Evolutionary conservation across 2,888 invertebrate species (phyloP).

Genomic region (Lepidochrysops patricia): DNA sequence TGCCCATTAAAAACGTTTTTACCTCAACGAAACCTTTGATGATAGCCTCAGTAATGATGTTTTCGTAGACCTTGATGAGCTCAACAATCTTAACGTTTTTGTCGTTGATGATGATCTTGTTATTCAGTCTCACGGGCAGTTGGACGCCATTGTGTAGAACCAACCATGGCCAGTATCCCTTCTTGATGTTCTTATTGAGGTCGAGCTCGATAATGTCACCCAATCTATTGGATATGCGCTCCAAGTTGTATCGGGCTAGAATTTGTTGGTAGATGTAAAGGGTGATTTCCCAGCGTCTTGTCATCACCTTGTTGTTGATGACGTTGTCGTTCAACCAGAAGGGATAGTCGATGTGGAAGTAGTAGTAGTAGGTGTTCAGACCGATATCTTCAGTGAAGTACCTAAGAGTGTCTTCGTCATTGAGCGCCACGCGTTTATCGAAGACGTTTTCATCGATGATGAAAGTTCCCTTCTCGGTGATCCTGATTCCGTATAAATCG

Average conservation of each 20-base stretch:
- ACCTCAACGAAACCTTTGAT: conserved; percentile 68
- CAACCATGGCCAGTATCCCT: conserved; percentile 75
- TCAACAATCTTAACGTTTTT: conserved; percentile 35
- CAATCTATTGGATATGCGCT: conserved; percentile 64
- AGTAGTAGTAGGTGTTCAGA: conserved; percentile 76
- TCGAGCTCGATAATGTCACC: conserved; percentile 57
- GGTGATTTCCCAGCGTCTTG: conserved; percentile 70
- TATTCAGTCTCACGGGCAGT: conserved; percentile 64
- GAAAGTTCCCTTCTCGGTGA: conserved; percentile 65
- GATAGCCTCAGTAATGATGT: conserved; percentile 73
- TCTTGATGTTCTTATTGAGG: conserved; percentile 51
- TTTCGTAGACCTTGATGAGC: conserved; percentile 57
- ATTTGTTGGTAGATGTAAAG: conserved; percentile 77
- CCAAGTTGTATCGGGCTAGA: conserved; percentile 74
- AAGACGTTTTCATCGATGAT: conserved; percentile 80
- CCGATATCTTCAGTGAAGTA: conserved; percentile 81
- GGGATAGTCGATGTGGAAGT: conserved; percentile 76
- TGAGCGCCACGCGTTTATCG: conserved; percentile 68
- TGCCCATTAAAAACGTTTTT: conserved; percentile 20
- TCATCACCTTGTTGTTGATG: conserved; percentile 41
- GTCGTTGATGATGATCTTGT: conserved; percentile 44
- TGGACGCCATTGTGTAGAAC: conserved; percentile 69
- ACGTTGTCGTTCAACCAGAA: conserved; percentile 75
- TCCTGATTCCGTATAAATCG: conserved; percentile 68
- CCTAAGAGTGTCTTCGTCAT: conserved; percentile 72